Percentiles rank a stretch among this genome's conserved stretches.
These are phyloP conservation scores for Scrobipalpa atriplicella DNA, from an alignment of 2,888 invertebrate genomes.

Conservation along the genomic window DNA sequence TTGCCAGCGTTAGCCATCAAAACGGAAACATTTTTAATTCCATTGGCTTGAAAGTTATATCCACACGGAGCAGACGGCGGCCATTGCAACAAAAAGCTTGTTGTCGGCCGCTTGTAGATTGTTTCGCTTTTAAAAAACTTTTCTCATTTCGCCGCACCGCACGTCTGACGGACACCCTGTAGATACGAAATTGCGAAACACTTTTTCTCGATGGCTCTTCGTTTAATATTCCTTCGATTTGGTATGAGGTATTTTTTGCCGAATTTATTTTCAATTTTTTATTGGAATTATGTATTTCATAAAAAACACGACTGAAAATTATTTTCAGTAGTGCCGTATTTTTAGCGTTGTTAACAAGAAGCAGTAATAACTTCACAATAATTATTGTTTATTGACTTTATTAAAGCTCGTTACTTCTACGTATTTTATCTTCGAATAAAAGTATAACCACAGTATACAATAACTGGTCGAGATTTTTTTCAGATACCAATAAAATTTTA, in stretches of 20 bases:
- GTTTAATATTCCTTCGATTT: not conserved
- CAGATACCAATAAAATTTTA: too few relatives aligned
- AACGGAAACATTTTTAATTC: constrained; percentile 19
- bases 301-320: constrained; percentile 23
- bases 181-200: not conserved
- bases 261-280: not conserved
- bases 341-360: too few relatives aligned
- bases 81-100: constrained; percentile 22
- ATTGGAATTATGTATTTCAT: not conserved
- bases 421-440: too few relatives aligned
- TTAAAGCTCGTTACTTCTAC: too few relatives aligned
- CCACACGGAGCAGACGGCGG: not conserved
- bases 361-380: too few relatives aligned
- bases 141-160: constrained; percentile 63
- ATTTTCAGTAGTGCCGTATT: too few relatives aligned
- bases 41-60: constrained; percentile 17
- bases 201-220: constrained; percentile 5
- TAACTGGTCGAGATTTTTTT: too few relatives aligned
- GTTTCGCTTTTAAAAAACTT: constrained; percentile 66
- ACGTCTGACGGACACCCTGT: constrained; percentile 36
- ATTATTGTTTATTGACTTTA: too few relatives aligned
- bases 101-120: constrained; percentile 39
- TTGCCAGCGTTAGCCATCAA: not conserved
- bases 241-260: not conserved
- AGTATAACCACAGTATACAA: too few relatives aligned